These are phyloP conservation scores for Astreopora myriophthalma DNA, from an alignment of 64 coral and sea anemone genomes.

Conservation along the genomic window DNA sequence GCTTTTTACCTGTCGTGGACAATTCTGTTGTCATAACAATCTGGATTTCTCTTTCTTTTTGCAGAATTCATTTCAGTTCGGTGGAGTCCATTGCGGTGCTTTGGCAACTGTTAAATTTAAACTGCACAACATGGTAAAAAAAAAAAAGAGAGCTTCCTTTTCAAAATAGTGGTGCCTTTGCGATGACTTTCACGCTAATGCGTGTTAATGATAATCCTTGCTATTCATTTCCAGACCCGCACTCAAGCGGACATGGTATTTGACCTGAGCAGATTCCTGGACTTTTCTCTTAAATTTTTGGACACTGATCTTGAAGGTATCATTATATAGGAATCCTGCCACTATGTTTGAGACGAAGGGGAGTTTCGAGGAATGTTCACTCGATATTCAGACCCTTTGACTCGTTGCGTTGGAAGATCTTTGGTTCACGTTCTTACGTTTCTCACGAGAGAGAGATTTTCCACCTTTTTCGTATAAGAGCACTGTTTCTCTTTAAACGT, in stretches of 20 bases:
- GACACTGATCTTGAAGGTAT: conserved; percentile 73
- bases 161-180: not conserved
- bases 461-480: too few relatives aligned
- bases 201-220: not conserved
- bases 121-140: conserved; percentile 72
- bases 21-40: too few relatives aligned
- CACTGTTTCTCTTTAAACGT: too few relatives aligned
- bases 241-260: conserved; percentile 87
- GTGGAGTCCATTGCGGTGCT: conserved; percentile 93
- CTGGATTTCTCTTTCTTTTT: not conserved
- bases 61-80: conserved; percentile 78
- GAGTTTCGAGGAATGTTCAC: too few relatives aligned
- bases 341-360: too few relatives aligned
- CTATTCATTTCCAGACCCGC: conserved; percentile 53
- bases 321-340: not conserved
- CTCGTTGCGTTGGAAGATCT: too few relatives aligned
- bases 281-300: conserved; percentile 80
- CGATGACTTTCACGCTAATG: not conserved
- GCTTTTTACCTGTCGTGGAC: too few relatives aligned
- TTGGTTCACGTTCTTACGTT: too few relatives aligned
- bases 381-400: too few relatives aligned
- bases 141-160: not conserved
- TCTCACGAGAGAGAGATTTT: too few relatives aligned
- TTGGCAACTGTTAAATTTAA: conserved; percentile 80
- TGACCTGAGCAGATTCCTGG: conserved; percentile 85